Base-by-base conservation (phyloP, 2,797 vertebrate genomes). In the Hipposideros larvatus region DNA sequence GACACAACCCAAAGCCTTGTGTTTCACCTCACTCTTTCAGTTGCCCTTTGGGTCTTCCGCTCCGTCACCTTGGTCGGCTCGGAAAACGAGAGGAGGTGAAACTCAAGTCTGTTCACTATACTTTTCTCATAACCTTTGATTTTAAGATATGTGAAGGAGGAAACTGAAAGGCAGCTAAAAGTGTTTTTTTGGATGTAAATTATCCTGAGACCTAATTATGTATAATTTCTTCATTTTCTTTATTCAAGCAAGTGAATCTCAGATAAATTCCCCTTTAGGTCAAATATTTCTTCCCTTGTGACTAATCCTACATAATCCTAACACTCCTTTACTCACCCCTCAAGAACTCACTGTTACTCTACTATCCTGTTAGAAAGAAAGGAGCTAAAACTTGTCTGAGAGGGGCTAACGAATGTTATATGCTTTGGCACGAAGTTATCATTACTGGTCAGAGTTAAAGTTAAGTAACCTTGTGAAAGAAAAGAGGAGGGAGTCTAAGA, bases 161-260 rank as follows among this genome's bases (percentile, higher is more conserved):
- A 96, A 97, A 87, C 2, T 94, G 48, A 95, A 80, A 87, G 21
- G 28, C 0, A 0, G 24, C 21, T 90, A 84, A 91, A 83, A 94
- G 48, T 96, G 80, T 24, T 91, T 91, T 91, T 91, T 34, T 41
- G 71, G 31, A 59, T 80, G 34, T 55, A 90, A 90, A 91, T 91
- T 71, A 96, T 84, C 93, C 61, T 26, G 26, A 79, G 43, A 85
- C 86, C 43, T 94, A 84, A 91, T 85, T 91, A 68, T 78, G 31
- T 74, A 53, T 66, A 83, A 87, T 95, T 96, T 90, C 68, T 92
- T 75, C 71, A 87, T 83, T 83, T 89, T 90, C 80, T 85, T 74
- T 93, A 91, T 94, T 68, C 83, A 85, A 37, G 15, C 43, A 87
- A 77, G 77, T 93, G 55, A 96, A 92, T 85, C 46, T 41, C 41